phyloP scores from a whole-genome alignment of 2,113 vertebrate species.

The Danio rerio region GRCz12tu NC_133186.1:14298001-14298500 shows the following conservation, averaged over 20 bases:
- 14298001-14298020: no score
- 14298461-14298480: constrained; percentile 92
- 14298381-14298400: constrained; percentile 88
- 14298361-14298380: constrained; percentile 83
- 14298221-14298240: not conserved
- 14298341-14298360: not conserved
- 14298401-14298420: constrained; percentile 90
- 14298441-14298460: constrained; percentile 94
- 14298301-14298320: not conserved
- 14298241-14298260: not conserved
- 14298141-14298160: no score
- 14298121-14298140: no score
- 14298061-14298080: no score
- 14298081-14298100: no score
- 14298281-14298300: no score
- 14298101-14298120: no score
- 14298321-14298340: not conserved
- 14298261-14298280: not conserved
- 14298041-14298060: no score
- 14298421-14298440: constrained; percentile 89
- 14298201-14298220: no score
- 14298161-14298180: no score
- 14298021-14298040: no score
- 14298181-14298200: not conserved
- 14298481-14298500: constrained; percentile 79